These are phyloP conservation scores for Pogonomyrmex barbatus DNA, from an alignment of 1,140 invertebrate genomes.

Conservation along the genomic window DNA sequence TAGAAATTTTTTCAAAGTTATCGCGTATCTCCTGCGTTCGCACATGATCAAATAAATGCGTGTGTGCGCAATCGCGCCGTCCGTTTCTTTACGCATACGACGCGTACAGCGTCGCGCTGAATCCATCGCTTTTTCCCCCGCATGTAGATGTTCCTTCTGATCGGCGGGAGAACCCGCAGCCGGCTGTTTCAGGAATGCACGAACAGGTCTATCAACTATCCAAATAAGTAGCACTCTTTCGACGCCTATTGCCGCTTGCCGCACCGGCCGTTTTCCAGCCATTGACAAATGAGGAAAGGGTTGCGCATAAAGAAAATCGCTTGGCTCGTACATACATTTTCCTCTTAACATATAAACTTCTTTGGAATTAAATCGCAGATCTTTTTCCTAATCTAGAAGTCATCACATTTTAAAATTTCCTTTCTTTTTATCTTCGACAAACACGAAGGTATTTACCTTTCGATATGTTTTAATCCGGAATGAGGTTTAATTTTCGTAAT, in stretches of 20 bases:
- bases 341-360: neutral
- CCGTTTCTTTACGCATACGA: constrained; percentile 4
- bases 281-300: constrained; percentile 37
- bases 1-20: constrained; percentile 20
- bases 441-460: neutral
- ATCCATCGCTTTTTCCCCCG: constrained; percentile 48
- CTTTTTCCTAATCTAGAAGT: neutral
- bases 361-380: neutral
- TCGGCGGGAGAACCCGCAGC: constrained; percentile 37
- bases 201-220: constrained; percentile 74
- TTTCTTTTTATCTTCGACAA: neutral
- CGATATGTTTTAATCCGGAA: neutral
- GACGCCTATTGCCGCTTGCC: constrained; percentile 28
- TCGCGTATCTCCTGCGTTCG: constrained; percentile 2
- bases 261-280: constrained; percentile 17
- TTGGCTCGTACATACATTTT: neutral
- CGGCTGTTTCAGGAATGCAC: constrained; percentile 57
- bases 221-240: constrained; percentile 73
- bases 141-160: constrained; percentile 31
- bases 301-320: neutral
- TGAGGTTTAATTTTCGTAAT: neutral
- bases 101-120: constrained; percentile 12
- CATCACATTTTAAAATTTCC: neutral
- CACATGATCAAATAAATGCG: constrained; percentile 35
- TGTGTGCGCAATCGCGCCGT: constrained; percentile 12